phyloP scores from a whole-genome alignment of 1,140 invertebrate genomes.

The Diabrotica virgifera region DNA sequence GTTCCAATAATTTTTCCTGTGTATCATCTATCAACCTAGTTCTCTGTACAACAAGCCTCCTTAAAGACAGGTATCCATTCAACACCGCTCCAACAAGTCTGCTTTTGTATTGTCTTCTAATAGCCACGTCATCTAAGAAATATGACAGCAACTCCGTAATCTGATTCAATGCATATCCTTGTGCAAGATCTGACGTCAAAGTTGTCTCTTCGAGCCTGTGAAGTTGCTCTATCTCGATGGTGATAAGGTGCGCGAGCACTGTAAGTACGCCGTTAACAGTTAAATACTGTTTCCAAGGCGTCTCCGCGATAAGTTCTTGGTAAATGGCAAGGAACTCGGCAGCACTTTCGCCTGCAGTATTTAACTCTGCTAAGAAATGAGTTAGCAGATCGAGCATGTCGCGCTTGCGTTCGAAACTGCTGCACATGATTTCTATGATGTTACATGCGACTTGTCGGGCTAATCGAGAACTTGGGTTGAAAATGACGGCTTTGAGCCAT shows the following conservation, averaged over 20 bases:
- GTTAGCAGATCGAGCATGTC: slow-evolving; percentile 84
- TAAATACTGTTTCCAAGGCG: slow-evolving; percentile 91
- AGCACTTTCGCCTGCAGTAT: slow-evolving; percentile 82
- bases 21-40: slow-evolving; percentile 95
- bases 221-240: slow-evolving; percentile 81
- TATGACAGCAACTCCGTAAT: slow-evolving; percentile 83
- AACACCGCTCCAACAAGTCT: slow-evolving; percentile 84
- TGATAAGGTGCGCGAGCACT: slow-evolving; percentile 81
- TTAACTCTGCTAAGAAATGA: slow-evolving; percentile 81
- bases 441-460: slow-evolving; percentile 86
- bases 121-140: slow-evolving; percentile 76
- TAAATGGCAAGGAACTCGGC: slow-evolving; percentile 88
- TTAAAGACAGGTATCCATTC: slow-evolving; percentile 89
- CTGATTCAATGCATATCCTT: slow-evolving; percentile 86
- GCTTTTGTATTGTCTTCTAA: slow-evolving; percentile 87
- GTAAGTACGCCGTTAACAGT: slow-evolving; percentile 82
- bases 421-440: slow-evolving; percentile 80
- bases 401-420: slow-evolving; percentile 66
- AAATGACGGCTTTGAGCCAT: slow-evolving; percentile 87
- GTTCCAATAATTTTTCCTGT: slow-evolving; percentile 90
- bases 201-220: slow-evolving; percentile 86
- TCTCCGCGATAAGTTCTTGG: slow-evolving; percentile 76
- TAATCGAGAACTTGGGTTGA: slow-evolving; percentile 85
- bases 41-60: slow-evolving; percentile 88
- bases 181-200: slow-evolving; percentile 88